Base-by-base conservation (phyloP, 2,888 invertebrate species). In the Pristionchus arcanus region DNA sequence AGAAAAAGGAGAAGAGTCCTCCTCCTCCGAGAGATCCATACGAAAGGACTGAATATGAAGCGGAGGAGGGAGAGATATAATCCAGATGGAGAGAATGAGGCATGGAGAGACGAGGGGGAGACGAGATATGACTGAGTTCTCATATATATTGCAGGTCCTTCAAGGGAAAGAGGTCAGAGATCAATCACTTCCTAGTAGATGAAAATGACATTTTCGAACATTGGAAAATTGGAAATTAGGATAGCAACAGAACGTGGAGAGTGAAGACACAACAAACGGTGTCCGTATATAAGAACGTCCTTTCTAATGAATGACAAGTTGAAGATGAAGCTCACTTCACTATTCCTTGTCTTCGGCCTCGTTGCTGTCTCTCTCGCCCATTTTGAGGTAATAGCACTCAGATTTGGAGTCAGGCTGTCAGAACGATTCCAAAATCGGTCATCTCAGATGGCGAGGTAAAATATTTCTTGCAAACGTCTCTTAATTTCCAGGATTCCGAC, bases 311-410 rank as follows among this genome's bases (percentile, higher is more conserved):
- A 81, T 28, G 81, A 21, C 15, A 81, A 85, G 59, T 49, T 13
- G 84, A 85, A 85, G 55, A 85, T 85, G 84, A 85, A 85, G 59
- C 49, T 85, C 59, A 34, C 59, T 55, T 55, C 84, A 49, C 59
- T 85, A 19, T 59, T 85, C 31, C 59, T 85, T 1, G 59, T 85
- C n/a, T 34, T 59, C 84, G 84, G 84, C 84, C 59, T 85, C 31
- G 84, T 85, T 15, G 84, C 84, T 13, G 21, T 85, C 28, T 55
- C 59, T 0, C 5, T 34, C 59, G 84, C 84, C 0, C 74, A 74
- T 21, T 74, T 37, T 11, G 74, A 74, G 74, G 74, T 74, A 37
- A 31, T 31, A 42, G 19, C 25, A 63, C n/a, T n/a, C 25, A 49
- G 0, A 49, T 63, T n/a, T 63, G 1, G 25, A n/a, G 63, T 25